Conservation (phyloP, 2,113 vertebrate genomes). For the Reinhardtius hippoglossoides region DNA sequence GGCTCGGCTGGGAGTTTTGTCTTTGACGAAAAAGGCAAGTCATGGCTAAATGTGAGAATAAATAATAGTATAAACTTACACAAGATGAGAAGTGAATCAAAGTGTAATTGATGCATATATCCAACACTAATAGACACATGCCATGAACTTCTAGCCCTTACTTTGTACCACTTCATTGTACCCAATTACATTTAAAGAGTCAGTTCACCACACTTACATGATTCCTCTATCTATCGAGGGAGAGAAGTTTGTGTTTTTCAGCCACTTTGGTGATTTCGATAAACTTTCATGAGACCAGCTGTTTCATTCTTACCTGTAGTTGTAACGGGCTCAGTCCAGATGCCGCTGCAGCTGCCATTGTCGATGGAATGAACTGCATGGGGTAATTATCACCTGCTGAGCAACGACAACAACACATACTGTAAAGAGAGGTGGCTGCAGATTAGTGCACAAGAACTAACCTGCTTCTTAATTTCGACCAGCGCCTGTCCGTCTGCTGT, state of each 20-base stretch:
- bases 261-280: not conserved
- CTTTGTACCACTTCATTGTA: conserved; percentile 12
- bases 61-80: too few relatives aligned
- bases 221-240: not conserved
- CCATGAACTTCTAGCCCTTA: not conserved
- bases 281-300: conserved; percentile 2
- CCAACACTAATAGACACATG: conserved; percentile 6
- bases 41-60: not conserved
- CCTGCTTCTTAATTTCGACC: conserved; percentile 41
- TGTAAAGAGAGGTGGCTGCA: conserved; percentile 78
- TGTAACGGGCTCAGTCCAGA: conserved; percentile 97
- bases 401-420: conserved; percentile 81
- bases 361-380: conserved; percentile 98
- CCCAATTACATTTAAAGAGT: not conserved
- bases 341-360: conserved; percentile 97
- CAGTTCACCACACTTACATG: not conserved
- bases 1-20: not conserved
- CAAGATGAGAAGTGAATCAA: not conserved
- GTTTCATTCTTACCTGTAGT: conserved; percentile 90
- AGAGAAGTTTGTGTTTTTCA: too few relatives aligned
- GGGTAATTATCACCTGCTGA: conserved; percentile 97
- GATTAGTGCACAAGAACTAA: conserved; percentile 44
- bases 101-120: not conserved
- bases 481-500: conserved; percentile 24
- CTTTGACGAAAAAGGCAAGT: not conserved